phyloP scores from a whole-genome alignment of 2,888 invertebrate species.

The Lymantria monacha region DNA sequence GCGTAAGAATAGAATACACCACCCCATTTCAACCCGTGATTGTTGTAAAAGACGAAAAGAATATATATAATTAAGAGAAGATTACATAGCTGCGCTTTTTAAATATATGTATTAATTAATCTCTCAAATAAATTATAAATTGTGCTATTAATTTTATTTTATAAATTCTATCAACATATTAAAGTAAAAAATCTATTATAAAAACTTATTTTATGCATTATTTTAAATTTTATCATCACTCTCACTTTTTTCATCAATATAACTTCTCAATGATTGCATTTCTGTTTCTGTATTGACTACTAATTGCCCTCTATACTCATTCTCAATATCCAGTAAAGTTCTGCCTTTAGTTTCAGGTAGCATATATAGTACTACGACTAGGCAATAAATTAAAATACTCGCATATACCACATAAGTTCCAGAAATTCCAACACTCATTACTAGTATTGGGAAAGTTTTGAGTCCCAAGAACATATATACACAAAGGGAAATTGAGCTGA shows the following conservation, averaged over 20 bases:
- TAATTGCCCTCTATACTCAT: slow-evolving; percentile 62
- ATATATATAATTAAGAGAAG: no score
- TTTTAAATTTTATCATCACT: no score
- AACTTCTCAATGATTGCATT: slow-evolving; percentile 1
- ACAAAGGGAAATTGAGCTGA: background rate
- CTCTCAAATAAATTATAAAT: no score
- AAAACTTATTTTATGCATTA: no score
- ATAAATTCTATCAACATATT: no score
- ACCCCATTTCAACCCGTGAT: no score
- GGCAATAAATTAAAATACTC: background rate
- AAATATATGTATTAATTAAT: no score
- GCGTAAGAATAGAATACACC: no score
- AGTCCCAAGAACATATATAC: background rate
- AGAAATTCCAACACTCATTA: background rate
- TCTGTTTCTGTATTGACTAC: slow-evolving; percentile 5
- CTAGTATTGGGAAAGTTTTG: background rate
- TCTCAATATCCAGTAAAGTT: slow-evolving; percentile 85
- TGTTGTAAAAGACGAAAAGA: no score
- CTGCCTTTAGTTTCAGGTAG: slow-evolving; percentile 86
- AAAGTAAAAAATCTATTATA: no score
- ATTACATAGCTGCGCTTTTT: no score
- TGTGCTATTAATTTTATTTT: no score
- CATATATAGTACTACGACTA: slow-evolving; percentile 41
- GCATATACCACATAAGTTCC: background rate
- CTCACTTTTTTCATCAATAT: background rate